Conservation (phyloP, 2,113 vertebrate species). For the Engraulis encrasicolus region DNA sequence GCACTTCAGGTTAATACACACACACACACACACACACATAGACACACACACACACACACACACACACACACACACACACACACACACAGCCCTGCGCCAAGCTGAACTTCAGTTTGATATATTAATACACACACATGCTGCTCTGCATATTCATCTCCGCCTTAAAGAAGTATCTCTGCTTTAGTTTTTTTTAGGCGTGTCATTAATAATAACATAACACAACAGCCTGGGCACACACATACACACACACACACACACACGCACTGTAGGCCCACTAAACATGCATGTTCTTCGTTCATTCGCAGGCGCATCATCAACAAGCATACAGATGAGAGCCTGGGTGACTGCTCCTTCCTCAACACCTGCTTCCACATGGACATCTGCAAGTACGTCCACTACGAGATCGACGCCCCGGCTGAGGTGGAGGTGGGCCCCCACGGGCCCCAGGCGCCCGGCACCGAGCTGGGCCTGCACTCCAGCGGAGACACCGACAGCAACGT, state of each 20-base stretch:
- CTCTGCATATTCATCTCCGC: too few species aligned
- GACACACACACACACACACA: too few species aligned
- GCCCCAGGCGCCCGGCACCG: conserved; percentile 70
- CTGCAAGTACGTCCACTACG: conserved; percentile 94
- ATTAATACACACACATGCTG: too few species aligned
- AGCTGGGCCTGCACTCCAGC: conserved; percentile 78
- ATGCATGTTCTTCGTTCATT: background rate
- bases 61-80: conserved; percentile 1
- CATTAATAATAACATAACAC: too few species aligned
- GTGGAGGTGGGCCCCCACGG: conserved; percentile 70
- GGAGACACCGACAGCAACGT: conserved; percentile 81
- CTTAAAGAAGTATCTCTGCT: too few species aligned
- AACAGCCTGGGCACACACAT: too few species aligned
- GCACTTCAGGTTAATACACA: too few species aligned
- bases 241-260: background rate
- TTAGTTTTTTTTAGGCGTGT: too few species aligned
- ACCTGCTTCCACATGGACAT: conserved; percentile 97
- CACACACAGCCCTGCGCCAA: background rate
- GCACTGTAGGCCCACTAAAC: too few species aligned
- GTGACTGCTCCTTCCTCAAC: conserved; percentile 94
- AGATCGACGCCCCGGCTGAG: conserved; percentile 87
- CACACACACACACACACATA: too few species aligned
- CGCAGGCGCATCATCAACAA: conserved; percentile 91
- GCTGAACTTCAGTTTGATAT: too few species aligned
- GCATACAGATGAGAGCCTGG: conserved; percentile 91